Evolutionary conservation across 2,888 invertebrate species (phyloP).

Genomic region (Cordilura impudica): DNA sequence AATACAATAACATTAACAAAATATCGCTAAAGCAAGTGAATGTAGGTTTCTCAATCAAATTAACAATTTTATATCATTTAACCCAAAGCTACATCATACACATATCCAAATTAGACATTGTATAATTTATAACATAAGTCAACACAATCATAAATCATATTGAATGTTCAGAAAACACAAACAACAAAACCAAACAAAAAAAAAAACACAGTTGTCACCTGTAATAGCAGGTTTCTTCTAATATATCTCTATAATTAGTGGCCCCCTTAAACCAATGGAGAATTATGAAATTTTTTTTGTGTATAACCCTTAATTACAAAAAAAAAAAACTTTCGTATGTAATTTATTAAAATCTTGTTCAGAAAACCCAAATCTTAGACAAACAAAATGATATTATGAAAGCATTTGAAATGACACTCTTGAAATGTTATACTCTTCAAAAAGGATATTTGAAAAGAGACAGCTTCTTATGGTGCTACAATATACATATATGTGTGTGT

Average conservation of each 20-base stretch:
- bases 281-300: neutral
- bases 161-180: neutral
- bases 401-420: conserved; percentile 40
- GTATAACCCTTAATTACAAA: neutral
- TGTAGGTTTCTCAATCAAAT: conserved; percentile 21
- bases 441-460: conserved; percentile 7
- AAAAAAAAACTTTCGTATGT: conserved; percentile 10
- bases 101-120: conserved; percentile 38
- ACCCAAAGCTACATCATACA: neutral
- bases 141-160: conserved; percentile 55
- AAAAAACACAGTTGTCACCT: conserved; percentile 50
- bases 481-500: too few species aligned
- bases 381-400: conserved; percentile 39
- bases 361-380: conserved; percentile 1
- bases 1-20: neutral
- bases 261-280: conserved; percentile 12
- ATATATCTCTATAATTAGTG: conserved; percentile 12
- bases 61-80: conserved; percentile 20
- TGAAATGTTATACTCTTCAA: neutral
- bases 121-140: conserved; percentile 51
- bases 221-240: conserved; percentile 44
- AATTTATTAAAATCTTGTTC: conserved; percentile 37
- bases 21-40: conserved; percentile 49
- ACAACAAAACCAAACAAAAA: neutral
- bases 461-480: neutral